These are phyloP conservation scores for Athripsodes cinereus DNA, from an alignment of 2,888 invertebrate genomes.

Conservation along the genomic window DNA sequence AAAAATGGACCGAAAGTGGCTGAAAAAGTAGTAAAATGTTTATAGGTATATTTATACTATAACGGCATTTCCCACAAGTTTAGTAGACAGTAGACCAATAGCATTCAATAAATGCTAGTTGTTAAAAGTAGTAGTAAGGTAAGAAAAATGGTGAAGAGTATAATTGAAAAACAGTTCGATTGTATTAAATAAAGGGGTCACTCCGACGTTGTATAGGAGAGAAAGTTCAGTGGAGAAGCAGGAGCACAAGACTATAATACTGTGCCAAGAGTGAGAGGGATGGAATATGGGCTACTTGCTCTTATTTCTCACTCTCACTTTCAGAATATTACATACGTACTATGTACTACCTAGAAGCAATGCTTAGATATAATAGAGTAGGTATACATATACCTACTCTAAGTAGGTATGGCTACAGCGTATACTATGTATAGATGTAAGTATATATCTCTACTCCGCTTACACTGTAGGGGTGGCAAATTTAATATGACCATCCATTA, in stretches of 20 bases:
- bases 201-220: constrained; percentile 12
- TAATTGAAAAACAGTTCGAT: not conserved
- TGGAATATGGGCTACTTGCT: constrained; percentile 19
- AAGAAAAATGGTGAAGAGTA: no score
- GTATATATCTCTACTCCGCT: not conserved
- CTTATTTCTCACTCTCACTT: constrained; percentile 17
- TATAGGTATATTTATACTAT: no score
- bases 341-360: no score
- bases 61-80: no score
- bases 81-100: no score
- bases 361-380: no score
- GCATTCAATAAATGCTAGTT: no score
- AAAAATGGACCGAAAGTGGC: no score
- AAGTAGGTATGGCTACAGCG: not conserved
- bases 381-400: not conserved
- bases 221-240: constrained; percentile 18
- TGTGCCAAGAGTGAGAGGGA: constrained; percentile 22
- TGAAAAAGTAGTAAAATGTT: no score
- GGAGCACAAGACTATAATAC: constrained; percentile 17
- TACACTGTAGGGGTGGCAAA: constrained; percentile 1
- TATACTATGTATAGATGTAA: not conserved
- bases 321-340: no score
- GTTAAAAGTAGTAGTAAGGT: no score
- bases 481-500: constrained; percentile 2
- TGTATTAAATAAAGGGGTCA: constrained; percentile 22